phyloP scores from a whole-genome alignment of 2,113 vertebrate species.

The Coryphaenoides rupestris region DNA sequence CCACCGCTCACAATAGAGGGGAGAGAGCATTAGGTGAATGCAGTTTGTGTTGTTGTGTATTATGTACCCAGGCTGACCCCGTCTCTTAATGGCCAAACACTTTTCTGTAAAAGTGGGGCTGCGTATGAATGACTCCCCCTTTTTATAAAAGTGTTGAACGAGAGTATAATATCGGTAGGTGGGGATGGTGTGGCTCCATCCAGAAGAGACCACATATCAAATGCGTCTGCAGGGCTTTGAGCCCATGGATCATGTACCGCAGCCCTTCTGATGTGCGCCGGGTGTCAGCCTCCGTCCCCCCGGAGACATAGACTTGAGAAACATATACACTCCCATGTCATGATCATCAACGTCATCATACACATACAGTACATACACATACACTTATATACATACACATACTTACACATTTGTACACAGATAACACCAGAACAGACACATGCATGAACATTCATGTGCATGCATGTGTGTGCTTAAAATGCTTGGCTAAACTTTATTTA shows the following conservation, averaged over 20 bases:
- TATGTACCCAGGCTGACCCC: too few relatives aligned
- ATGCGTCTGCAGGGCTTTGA: conserved; percentile 37
- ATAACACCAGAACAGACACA: too few relatives aligned
- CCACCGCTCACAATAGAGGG: conserved; percentile 36
- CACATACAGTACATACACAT: not conserved
- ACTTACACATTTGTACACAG: not conserved
- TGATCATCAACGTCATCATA: not conserved
- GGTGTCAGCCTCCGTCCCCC: not conserved
- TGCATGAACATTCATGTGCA: too few relatives aligned
- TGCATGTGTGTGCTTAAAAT: not conserved
- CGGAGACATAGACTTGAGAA: not conserved
- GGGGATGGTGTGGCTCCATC: not conserved
- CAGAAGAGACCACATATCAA: conserved; percentile 25
- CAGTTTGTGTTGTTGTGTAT: too few relatives aligned
- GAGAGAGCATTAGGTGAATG: conserved; percentile 49
- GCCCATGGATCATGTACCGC: conserved; percentile 40
- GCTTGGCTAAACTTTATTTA: conserved; percentile 43
- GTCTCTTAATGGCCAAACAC: too few relatives aligned
- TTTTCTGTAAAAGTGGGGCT: not conserved
- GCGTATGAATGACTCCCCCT: too few relatives aligned
- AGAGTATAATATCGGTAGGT: not conserved
- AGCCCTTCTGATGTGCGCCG: conserved; percentile 7
- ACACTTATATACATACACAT: not conserved
- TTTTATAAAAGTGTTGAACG: conserved; percentile 19
- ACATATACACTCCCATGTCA: not conserved